Conservation (phyloP, 2,888 invertebrate genomes). For the Malachius bipustulatus region DNA sequence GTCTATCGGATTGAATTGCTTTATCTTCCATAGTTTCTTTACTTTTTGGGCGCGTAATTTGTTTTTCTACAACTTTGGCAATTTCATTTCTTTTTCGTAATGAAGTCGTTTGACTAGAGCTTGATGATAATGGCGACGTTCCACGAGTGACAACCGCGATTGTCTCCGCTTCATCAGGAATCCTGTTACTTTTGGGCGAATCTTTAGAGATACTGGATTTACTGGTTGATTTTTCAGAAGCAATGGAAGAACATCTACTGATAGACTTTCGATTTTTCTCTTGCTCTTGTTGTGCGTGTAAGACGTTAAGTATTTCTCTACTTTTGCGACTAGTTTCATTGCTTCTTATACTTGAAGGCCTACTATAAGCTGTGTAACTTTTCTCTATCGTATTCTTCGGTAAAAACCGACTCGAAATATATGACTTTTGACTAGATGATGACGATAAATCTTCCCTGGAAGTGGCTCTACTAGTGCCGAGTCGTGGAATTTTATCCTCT, state of each 20-base stretch:
- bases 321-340: conserved; percentile 34
- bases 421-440: conserved; percentile 32
- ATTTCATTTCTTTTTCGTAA: conserved; percentile 59
- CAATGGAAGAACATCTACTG: conserved; percentile 30
- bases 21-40: conserved; percentile 49
- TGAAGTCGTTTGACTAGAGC: conserved; percentile 42
- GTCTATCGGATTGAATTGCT: conserved; percentile 60
- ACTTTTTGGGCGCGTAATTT: conserved; percentile 46
- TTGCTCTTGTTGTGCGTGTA: conserved; percentile 31
- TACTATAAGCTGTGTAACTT: conserved; percentile 34
- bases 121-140: conserved; percentile 71
- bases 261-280: conserved; percentile 27
- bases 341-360: conserved; percentile 29
- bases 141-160: conserved; percentile 59
- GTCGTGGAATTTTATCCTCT: conserved; percentile 13
- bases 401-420: conserved; percentile 35
- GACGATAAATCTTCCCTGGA: conserved; percentile 31
- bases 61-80: conserved; percentile 60
- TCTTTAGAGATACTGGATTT: conserved; percentile 4
- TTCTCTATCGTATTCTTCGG: conserved; percentile 36
- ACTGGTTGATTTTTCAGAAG: conserved; percentile 23
- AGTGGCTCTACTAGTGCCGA: conserved; percentile 20
- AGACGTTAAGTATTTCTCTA: conserved; percentile 31
- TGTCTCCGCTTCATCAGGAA: conserved; percentile 34
- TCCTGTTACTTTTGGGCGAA: conserved; percentile 13